These are phyloP conservation scores for Campoletis raptor DNA, from an alignment of 2,888 invertebrate species.

Conservation along the genomic window DNA sequence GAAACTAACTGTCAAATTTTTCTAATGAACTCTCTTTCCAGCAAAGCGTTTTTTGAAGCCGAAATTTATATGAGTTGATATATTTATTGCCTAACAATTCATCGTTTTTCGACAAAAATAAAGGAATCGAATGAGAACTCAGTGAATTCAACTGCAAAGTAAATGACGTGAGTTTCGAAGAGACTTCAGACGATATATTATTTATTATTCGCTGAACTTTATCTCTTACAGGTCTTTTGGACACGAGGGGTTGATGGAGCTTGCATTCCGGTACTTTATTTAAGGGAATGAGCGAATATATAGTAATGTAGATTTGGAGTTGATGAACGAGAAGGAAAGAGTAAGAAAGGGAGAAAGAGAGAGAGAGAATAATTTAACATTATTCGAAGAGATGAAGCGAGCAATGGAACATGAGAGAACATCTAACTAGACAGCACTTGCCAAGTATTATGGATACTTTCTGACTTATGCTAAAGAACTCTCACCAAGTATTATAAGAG, in stretches of 20 bases:
- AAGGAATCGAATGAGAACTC: too few species aligned
- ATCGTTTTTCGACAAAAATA: too few species aligned
- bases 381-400: slow-evolving; percentile 34
- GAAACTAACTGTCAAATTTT: too few species aligned
- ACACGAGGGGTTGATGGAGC: slow-evolving; percentile 7
- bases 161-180: background rate
- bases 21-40: too few species aligned
- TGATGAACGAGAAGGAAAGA: background rate
- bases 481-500: slow-evolving; percentile 26
- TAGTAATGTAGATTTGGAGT: background rate
- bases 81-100: too few species aligned
- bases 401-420: slow-evolving; percentile 22
- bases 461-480: slow-evolving; percentile 47
- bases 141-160: background rate
- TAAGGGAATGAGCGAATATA: slow-evolving; percentile 16
- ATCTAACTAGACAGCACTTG: slow-evolving; percentile 54
- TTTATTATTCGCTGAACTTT: slow-evolving; percentile 52
- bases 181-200: slow-evolving; percentile 39
- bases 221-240: slow-evolving; percentile 31
- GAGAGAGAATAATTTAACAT: slow-evolving; percentile 49
- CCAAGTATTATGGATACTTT: slow-evolving; percentile 42
- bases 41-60: too few species aligned
- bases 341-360: background rate
- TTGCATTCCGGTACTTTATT: slow-evolving; percentile 26
- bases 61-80: too few species aligned